phyloP scores from a whole-genome alignment of 2,797 vertebrate genomes.

The Gambusia yucatana region DNA sequence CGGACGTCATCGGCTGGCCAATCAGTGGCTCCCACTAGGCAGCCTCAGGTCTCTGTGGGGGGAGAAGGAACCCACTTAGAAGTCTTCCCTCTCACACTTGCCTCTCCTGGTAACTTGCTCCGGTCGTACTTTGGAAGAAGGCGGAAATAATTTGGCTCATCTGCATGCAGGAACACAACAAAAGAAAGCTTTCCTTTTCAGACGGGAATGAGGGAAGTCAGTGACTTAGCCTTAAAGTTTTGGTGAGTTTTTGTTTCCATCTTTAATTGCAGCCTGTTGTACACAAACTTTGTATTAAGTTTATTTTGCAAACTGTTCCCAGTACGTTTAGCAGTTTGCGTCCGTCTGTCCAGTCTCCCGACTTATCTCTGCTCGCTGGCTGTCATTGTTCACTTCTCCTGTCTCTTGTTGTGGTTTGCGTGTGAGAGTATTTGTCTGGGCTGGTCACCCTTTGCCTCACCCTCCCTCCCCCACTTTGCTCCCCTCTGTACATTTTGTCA shows the following conservation, averaged over 20 bases:
- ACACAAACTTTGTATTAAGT: conserved; percentile 25
- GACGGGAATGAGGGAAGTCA: conserved; percentile 48
- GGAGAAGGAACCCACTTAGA: conserved; percentile 64
- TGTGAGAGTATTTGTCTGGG: conserved; percentile 77
- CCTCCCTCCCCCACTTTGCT: conserved; percentile 43
- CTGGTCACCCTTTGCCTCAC: conserved; percentile 59
- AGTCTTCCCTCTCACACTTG: conserved; percentile 72
- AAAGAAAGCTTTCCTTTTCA: conserved; percentile 26
- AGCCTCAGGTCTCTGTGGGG: conserved; percentile 63
- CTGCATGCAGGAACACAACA: conserved; percentile 18
- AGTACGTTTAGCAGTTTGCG: conserved; percentile 6
- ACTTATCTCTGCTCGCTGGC: conserved; percentile 50
- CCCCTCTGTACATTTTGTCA: conserved; percentile 76
- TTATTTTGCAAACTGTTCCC: conserved; percentile 17
- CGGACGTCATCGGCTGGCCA: conserved; percentile 78
- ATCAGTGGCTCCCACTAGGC: conserved; percentile 69
- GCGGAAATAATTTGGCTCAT: conserved; percentile 27
- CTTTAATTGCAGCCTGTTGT: conserved; percentile 8
- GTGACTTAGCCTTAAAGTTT: conserved; percentile 44
- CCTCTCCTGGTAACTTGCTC: conserved; percentile 70
- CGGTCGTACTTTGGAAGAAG: conserved; percentile 47
- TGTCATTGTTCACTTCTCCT: conserved; percentile 69
- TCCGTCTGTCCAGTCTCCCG: conserved; percentile 39
- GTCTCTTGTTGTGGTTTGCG: conserved; percentile 73
- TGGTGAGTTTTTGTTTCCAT: conserved; percentile 66